A percentile compares a stretch with the other conserved stretches of the same genome.
Evolutionary conservation across 2,113 vertebrate species (phyloP).

Genomic region (Triplophysa tibetana): DNA sequence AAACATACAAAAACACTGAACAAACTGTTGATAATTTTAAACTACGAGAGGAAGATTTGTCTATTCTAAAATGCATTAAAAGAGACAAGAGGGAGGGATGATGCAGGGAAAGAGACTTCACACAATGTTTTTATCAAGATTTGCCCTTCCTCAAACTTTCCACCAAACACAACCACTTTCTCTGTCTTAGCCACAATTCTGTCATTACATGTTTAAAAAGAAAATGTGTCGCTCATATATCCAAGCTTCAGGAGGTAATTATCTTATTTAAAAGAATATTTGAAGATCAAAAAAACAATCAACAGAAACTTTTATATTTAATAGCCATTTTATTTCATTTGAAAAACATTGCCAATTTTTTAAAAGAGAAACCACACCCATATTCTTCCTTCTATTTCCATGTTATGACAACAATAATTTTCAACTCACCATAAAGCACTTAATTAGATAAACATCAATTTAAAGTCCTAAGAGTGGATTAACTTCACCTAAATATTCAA

Average conservation of each 20-base stretch:
- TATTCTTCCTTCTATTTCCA: conserved; percentile 56
- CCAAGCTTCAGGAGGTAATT: conserved; percentile 30
- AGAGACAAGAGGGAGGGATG: neutral
- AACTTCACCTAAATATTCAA: neutral
- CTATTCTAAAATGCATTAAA: neutral
- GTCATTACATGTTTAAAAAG: conserved; percentile 18
- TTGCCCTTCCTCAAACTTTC: conserved; percentile 30
- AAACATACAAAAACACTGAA: neutral
- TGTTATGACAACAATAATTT: conserved; percentile 59
- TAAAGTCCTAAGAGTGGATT: neutral
- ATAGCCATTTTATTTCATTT: conserved; percentile 15
- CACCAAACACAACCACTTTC: conserved; percentile 32
- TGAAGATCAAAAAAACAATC: conserved; percentile 2
- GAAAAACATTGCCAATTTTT: neutral
- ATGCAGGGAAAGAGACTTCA: neutral
- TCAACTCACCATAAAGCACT: conserved; percentile 52
- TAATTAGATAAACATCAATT: neutral
- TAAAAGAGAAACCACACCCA: conserved; percentile 52
- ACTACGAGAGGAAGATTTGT: neutral
- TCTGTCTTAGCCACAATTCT: conserved; percentile 10
- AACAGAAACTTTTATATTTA: neutral
- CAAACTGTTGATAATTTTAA: too few relatives aligned
- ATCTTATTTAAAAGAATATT: conserved; percentile 20
- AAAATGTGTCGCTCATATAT: conserved; percentile 11
- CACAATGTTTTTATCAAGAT: conserved; percentile 25